Evolutionary conservation across 2,113 vertebrate genomes (phyloP), one percentile per base, ranked within the genome.

Genomic region (Psammodynastes pulverulentus): DNA sequence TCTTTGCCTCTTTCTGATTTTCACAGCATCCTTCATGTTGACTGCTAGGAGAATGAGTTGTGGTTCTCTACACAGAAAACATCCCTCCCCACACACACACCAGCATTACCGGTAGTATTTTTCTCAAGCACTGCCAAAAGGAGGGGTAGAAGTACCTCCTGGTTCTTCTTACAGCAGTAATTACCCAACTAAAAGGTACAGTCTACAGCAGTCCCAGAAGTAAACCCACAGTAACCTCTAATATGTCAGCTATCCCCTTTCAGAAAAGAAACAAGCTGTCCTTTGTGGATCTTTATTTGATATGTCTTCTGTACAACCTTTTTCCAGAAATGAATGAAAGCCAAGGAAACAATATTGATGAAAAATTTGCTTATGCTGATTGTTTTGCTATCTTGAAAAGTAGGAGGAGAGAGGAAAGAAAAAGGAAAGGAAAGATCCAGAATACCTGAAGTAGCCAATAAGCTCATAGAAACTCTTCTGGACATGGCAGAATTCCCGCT

Each of bases 291-390:
- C 90, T 39, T 48, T 19, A 88, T 90, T 51, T n/a, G n/a, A 48
- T 9, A 58, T 89, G 86, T 48, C 90, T 84, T 94, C 89, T 85
- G 87, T 19, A 34, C 48, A 89, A 48, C n/a, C 62, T 88, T 93
- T 94, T 95, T 94, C 93, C 91, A 93, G 90, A 92, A 91, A 93
- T 92, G 94, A 96, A 95, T 84, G 90, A 91, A 92, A 89, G 90
- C 96, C 93, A 96, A 91, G 92, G 92, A 96, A 94, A 85, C 0
- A 54, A 43, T 93, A 89, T 95, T 94, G 94, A 94, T 56, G 79
- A 92, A 96, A 95, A 92, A 95, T 95, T 96, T 79, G 95, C 92
- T 89, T 95, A 67, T 90, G 90, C 91, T 94, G 92, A 96, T 96
- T 94, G 94, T 96, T 93, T 94, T 51, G 13, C 91, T 91, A 54